These are phyloP conservation scores for Lepeophtheirus nordmannii DNA, from an alignment of 2,888 invertebrate genomes.

Conservation along the genomic window DNA sequence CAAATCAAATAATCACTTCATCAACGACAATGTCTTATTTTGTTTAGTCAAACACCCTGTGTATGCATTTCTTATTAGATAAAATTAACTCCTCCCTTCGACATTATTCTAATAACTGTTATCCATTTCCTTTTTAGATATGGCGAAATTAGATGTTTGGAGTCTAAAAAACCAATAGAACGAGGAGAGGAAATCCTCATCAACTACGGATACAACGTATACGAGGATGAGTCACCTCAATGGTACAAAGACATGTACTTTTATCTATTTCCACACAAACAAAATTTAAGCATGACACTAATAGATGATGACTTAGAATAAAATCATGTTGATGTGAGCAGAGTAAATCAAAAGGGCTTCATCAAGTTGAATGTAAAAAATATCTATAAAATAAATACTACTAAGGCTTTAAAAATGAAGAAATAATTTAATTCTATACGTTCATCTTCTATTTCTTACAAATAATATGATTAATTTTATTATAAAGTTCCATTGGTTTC, in stretches of 20 bases:
- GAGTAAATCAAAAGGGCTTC: too few species aligned
- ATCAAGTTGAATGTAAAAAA: too few species aligned
- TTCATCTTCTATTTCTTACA: too few species aligned
- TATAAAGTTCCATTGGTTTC: too few species aligned
- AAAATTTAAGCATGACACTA: not conserved
- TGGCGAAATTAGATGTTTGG: not conserved
- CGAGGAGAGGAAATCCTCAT: slow-evolving; percentile 1
- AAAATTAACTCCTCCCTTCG: too few species aligned
- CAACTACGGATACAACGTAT: not conserved
- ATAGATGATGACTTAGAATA: not conserved
- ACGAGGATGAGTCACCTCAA: not conserved
- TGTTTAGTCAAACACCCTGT: not conserved
- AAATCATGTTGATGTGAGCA: too few species aligned
- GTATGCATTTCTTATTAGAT: not conserved
- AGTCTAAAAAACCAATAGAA: not conserved
- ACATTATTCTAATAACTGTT: not conserved
- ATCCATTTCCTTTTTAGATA: not conserved
- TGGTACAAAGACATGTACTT: slow-evolving; percentile 3
- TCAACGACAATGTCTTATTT: not conserved
- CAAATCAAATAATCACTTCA: not conserved
- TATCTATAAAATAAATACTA: too few species aligned
- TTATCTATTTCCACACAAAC: not conserved
- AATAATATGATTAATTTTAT: too few species aligned
- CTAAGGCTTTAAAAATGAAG: too few species aligned
- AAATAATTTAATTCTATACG: too few species aligned